These are phyloP conservation scores for Trichogramma evanescens DNA, from an alignment of 2,888 invertebrate genomes.

Conservation along the genomic window DNA sequence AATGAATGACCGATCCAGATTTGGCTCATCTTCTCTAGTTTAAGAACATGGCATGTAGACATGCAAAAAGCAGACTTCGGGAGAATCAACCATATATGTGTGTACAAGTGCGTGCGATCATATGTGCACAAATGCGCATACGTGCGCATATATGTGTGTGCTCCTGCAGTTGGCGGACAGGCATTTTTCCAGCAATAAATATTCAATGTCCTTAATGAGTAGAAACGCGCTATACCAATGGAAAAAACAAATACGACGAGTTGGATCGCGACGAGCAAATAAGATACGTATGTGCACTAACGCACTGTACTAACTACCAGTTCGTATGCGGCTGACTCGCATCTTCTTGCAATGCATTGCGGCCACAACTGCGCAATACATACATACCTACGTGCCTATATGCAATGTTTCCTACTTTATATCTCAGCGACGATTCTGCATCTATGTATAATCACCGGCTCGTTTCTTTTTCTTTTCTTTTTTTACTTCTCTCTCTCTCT, in stretches of 20 bases:
- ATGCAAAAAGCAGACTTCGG: no score
- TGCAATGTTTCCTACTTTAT: not conserved
- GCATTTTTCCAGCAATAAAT: conserved; percentile 17
- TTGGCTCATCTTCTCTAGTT: no score
- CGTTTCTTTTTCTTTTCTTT: not conserved
- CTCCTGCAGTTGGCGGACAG: not conserved
- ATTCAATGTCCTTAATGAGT: conserved; percentile 21
- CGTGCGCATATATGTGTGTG: no score
- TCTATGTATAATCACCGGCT: conserved; percentile 24
- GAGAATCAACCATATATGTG: no score
- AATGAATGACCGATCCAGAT: no score
- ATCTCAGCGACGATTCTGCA: conserved; percentile 26
- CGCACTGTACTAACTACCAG: conserved; percentile 34
- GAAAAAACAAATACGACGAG: not conserved
- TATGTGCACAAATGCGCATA: not conserved
- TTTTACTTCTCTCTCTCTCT: not conserved
- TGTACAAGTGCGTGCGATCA: not conserved
- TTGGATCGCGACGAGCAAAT: conserved; percentile 16
- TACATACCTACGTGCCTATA: conserved; percentile 30
- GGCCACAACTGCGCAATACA: conserved; percentile 33
- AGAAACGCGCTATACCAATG: conserved; percentile 5
- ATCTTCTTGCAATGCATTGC: no score
- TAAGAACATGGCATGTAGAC: no score
- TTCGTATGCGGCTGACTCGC: conserved; percentile 31
- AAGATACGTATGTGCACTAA: conserved; percentile 27